These are phyloP conservation scores for Apodemus sylvaticus DNA, from an alignment of 2,113 vertebrate genomes.

Conservation along the genomic window DNA sequence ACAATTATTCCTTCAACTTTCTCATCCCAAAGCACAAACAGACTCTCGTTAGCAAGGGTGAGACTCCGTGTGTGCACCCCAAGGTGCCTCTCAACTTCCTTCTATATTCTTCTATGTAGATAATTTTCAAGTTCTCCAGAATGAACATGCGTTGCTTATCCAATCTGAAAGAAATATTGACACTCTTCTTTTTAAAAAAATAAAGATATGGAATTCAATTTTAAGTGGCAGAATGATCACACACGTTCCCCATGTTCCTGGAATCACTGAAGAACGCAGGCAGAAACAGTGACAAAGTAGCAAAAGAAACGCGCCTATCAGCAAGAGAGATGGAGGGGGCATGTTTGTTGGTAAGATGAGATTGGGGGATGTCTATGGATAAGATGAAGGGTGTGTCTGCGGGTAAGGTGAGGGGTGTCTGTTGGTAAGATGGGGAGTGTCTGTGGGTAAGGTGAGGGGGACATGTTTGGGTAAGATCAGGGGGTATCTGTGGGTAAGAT, in stretches of 20 bases:
- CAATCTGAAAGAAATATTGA: conserved; percentile 1
- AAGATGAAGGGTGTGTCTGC: no score
- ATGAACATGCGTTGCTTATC: background rate
- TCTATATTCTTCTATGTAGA: background rate
- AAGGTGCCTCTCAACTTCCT: background rate
- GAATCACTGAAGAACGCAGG: background rate
- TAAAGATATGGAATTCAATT: background rate
- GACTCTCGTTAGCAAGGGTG: background rate
- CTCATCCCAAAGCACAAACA: background rate
- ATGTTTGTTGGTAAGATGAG: background rate
- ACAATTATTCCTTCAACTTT: background rate
- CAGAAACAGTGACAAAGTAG: background rate
- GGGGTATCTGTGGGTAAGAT: no score
- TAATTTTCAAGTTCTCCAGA: background rate
- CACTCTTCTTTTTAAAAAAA: background rate
- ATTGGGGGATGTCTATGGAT: background rate
- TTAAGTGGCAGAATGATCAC: background rate
- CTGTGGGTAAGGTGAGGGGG: background rate
- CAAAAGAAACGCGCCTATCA: background rate
- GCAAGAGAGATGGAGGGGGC: background rate
- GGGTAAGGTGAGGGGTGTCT: background rate
- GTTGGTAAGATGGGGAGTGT: background rate
- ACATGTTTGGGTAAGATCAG: no score
- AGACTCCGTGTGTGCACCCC: accelerated
- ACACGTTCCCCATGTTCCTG: background rate